Evolutionary conservation across 1,140 invertebrate species (phyloP), one percentile per base, ranked within the genome.

Genomic region (Cyclina sinensis): DNA sequence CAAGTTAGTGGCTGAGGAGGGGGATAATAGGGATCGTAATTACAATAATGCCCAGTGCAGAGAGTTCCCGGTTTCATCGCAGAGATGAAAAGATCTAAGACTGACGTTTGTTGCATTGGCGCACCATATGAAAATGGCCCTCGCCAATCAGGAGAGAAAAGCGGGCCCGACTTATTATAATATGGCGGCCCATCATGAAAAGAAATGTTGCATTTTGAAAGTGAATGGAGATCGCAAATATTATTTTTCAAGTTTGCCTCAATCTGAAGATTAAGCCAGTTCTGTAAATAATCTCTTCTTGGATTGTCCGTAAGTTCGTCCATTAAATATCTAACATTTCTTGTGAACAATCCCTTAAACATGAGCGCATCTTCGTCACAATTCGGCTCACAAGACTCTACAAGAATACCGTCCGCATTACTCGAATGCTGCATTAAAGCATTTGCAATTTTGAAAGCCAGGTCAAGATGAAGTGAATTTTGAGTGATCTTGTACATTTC

Each of bases 121-220:
- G 91, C 90, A 0, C 89, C 90, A 54, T 79, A 78, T 7, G 84
- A 86, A 32, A 92, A 91, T 7, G 91, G 91, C 5, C 91, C 91
- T 32, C 79, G 83, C 91, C 91, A 92, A 46, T 90, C 70, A 12
- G 89, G 87, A 0, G 86, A 87, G 86, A 92, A 92, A 0, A 92
- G 88, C n/a, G 91, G 91, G n/a, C 90, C 91, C 7, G 90, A 82
- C 21, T 80, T 57, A 51, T 90, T 91, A 27, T 80, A 91, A 80
- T 88, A 92, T 16, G 91, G 89, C 11, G 90, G 91, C 11, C 91
- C 91, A 32, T 92, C 91, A 79, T 89, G 43, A 43, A 87, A 92
- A 32, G 85, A 83, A 32, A 92, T 91, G 9, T 91, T 90, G 59
- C 91, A 92, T 62, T 80, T 57, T 24, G 74, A 70, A 37, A 91